These are phyloP conservation scores for Drosophila pseudoobscura DNA, from an alignment of 1,140 invertebrate genomes.

Conservation along the genomic window DNA sequence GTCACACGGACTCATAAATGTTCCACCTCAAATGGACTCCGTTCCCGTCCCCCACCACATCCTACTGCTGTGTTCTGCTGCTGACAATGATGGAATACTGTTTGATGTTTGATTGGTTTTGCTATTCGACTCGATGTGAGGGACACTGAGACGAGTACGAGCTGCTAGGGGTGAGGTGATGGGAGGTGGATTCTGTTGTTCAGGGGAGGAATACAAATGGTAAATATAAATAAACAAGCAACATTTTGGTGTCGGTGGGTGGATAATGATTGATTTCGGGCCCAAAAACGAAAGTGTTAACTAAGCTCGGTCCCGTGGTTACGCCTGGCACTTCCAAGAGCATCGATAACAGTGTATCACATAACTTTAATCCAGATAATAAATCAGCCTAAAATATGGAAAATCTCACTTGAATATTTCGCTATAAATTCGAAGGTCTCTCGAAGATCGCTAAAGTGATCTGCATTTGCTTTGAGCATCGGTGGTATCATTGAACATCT, in stretches of 20 bases:
- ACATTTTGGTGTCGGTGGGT: conserved; percentile 9
- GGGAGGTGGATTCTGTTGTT: conserved; percentile 13
- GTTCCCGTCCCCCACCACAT: background rate
- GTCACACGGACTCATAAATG: conserved; percentile 50
- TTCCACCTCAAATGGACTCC: conserved; percentile 21
- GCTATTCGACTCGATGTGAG: conserved; percentile 50
- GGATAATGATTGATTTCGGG: conserved; percentile 25
- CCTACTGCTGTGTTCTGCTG: conserved; percentile 25
- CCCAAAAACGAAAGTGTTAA: conserved; percentile 4
- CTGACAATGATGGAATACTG: conserved; percentile 74
- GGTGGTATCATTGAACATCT: no score
- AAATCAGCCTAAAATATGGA: no score
- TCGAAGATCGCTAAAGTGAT: no score
- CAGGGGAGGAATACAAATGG: conserved; percentile 34
- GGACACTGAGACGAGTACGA: conserved; percentile 41
- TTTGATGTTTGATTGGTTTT: conserved; percentile 65
- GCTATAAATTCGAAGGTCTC: no score
- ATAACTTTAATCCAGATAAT: no score
- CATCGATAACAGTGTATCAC: no score
- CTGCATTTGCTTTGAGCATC: no score
- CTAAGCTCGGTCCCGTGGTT: no score
- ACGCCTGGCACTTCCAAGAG: no score
- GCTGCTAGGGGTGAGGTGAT: no score
- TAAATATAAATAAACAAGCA: conserved; percentile 39
- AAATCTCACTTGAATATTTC: no score